Percentiles rank a stretch among this genome's conserved stretches.
These are phyloP conservation scores for Hymenopus coronatus DNA, from an alignment of 2,888 invertebrate genomes.

Conservation along the genomic window DNA sequence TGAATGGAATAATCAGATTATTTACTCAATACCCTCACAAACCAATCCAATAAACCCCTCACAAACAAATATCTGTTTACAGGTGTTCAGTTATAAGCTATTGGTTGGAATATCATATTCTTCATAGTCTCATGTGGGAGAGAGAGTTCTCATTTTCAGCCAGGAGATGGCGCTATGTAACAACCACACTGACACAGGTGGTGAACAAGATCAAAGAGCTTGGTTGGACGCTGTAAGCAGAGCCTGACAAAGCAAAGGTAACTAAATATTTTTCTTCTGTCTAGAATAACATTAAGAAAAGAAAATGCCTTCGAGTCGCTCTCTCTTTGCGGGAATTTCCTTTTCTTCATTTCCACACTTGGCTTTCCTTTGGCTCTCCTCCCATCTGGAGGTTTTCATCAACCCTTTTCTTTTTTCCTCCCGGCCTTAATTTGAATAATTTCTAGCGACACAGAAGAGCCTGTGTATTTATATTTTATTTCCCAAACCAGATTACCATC, in stretches of 20 bases:
- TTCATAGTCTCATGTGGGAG: not conserved
- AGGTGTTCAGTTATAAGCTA: too few species aligned
- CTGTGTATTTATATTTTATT: not conserved
- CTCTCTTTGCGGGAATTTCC: not conserved
- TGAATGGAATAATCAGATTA: too few species aligned
- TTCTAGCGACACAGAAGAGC: not conserved
- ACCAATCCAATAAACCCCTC: too few species aligned
- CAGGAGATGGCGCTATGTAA: not conserved
- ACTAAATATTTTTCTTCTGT: not conserved
- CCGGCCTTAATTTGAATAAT: not conserved
- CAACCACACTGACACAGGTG: not conserved
- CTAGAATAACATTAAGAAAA: not conserved
- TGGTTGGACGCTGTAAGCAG: not conserved
- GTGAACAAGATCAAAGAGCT: not conserved
- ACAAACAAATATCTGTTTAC: too few species aligned
- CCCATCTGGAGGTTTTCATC: not conserved
- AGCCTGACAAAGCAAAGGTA: not conserved
- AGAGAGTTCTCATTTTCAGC: too few species aligned
- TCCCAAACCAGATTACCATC: not conserved
- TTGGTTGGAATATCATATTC: not conserved
- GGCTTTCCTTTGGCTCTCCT: not conserved
- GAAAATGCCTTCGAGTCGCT: not conserved
- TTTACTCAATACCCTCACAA: too few species aligned
- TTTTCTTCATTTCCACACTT: not conserved
- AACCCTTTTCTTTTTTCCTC: not conserved